Conservation (phyloP, 1,140 invertebrate species). For the Scaptomyza graminum region DNA sequence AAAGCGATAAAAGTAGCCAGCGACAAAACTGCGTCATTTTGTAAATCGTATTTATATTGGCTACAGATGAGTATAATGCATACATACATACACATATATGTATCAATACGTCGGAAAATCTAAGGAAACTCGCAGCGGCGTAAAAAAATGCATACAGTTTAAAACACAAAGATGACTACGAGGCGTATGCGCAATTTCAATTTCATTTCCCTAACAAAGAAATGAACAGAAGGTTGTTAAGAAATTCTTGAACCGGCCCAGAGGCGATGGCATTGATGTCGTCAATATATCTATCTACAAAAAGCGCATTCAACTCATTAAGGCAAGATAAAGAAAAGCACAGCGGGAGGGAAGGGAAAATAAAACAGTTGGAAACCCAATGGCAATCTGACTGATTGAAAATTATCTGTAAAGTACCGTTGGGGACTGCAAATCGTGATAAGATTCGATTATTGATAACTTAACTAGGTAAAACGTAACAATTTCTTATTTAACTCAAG, state of each 20-base stretch:
- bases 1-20: slow-evolving; percentile 34
- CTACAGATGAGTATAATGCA: slow-evolving; percentile 31
- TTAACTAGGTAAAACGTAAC: no score
- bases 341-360: no score
- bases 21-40: slow-evolving; percentile 72
- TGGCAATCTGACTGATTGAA: no score
- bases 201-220: slow-evolving; percentile 46
- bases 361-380: no score
- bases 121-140: slow-evolving; percentile 36
- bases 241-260: slow-evolving; percentile 68
- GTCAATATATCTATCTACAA: background rate
- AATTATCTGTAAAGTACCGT: no score
- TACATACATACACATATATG: slow-evolving; percentile 9
- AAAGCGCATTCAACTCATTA: slow-evolving; percentile 43
- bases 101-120: slow-evolving; percentile 19
- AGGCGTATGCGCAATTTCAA: slow-evolving; percentile 75
- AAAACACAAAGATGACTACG: slow-evolving; percentile 55
- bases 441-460: no score
- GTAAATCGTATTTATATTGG: slow-evolving; percentile 46
- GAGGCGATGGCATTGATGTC: slow-evolving; percentile 34
- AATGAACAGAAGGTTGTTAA: slow-evolving; percentile 37
- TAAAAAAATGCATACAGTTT: slow-evolving; percentile 57
- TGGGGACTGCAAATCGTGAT: no score
- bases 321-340: slow-evolving; percentile 15
- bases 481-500: no score